Base-by-base conservation (phyloP, 2,888 invertebrate species). In the Sinelater perroti region DNA sequence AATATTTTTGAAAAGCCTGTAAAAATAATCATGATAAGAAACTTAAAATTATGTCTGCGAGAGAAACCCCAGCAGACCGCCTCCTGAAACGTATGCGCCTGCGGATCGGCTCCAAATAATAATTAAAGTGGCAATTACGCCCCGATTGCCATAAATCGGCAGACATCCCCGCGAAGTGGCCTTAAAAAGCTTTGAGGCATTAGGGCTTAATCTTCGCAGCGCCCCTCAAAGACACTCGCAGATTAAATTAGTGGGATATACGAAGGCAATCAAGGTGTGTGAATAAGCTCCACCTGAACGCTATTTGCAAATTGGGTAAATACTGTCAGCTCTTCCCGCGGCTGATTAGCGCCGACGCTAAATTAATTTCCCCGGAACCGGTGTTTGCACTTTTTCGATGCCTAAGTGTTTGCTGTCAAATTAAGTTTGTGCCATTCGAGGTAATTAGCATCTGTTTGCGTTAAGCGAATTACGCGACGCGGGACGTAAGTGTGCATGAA, bases 301-400 rank as follows among this genome's bases (percentile, higher is more conserved):
- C 46, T 46, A 54, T 54, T 54, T 54, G 54, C 46, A 46, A 54
- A 54, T 54, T 54, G 46, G 46, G 38, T 46, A 46, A 45, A 45
- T 54, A 36, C 45, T 38, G 46, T 46, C 54, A 30, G 45, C 36
- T 21, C 30, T 36, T 45, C 46, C 20, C 38, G 21, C 45, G 30
- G 40, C 33, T 46, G 46, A 54, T 54, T 54, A 46, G 38, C 20
- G 33, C 20, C 26, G 33, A 54, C 54, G 17, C 38, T 38, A 35
- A 54, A 54, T 54, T 46, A 46, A 54, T 54, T 46, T 54, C 28
- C 46, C 11, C 13, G 28, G 26, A 44, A 35, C 26, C 45, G 14
- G 45, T 11, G 10, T 17, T 10, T 17, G 17, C 10, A n/a, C n/a
- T 40, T 40, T 40, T 44, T 14, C 2, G n/a, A 11, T 7, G 2